phyloP scores from a whole-genome alignment of 2,113 vertebrate genomes.

The Pavo muticus region DNA sequence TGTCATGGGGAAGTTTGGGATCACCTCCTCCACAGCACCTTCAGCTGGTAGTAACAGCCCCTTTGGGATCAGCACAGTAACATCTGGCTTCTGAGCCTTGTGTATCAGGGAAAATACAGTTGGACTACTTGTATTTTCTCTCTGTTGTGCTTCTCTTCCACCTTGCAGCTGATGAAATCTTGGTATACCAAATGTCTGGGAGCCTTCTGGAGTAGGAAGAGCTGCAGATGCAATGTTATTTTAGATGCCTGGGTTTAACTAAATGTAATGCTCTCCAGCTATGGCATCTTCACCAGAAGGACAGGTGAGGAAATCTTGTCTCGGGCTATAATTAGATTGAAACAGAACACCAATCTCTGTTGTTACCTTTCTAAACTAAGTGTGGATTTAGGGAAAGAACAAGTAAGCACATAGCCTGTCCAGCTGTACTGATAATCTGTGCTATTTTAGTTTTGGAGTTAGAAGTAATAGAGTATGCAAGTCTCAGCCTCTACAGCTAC shows the following conservation, averaged over 20 bases:
- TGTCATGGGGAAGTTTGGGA: rapidly evolving
- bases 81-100: background rate
- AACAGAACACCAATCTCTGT: background rate
- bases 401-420: background rate
- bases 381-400: background rate
- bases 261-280: background rate
- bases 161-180: background rate
- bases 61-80: background rate
- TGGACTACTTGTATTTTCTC: background rate
- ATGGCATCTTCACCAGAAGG: background rate
- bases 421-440: background rate
- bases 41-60: too few relatives aligned
- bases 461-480: background rate
- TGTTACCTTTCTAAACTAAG: background rate
- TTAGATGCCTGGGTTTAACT: background rate
- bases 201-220: background rate
- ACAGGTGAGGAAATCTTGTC: background rate
- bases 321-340: background rate
- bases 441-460: background rate
- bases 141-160: background rate
- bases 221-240: background rate
- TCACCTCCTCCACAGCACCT: background rate
- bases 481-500: background rate
- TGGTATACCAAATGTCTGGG: background rate
- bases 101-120: background rate